These are phyloP conservation scores for Neoaliturus tenellus DNA, from an alignment of 2,888 invertebrate species.

Conservation along the genomic window DNA sequence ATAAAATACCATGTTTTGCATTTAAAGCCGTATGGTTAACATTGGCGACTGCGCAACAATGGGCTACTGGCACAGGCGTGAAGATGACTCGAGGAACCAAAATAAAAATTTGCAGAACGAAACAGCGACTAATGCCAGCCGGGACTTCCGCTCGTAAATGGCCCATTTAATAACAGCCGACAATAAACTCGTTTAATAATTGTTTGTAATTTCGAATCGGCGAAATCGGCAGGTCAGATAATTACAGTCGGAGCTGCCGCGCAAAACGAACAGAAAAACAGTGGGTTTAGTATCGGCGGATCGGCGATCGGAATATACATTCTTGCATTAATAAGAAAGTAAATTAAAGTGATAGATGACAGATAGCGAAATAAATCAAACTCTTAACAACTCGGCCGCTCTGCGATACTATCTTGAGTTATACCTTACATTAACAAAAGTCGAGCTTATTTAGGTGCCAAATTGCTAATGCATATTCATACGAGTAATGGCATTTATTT, in stretches of 20 bases:
- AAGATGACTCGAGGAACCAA: too few relatives aligned
- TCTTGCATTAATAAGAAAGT: conserved; percentile 52
- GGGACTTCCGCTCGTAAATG: conserved; percentile 1
- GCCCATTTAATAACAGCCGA: neutral
- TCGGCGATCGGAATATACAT: conserved; percentile 28
- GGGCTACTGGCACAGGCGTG: too few relatives aligned
- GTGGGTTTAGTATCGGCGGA: neutral
- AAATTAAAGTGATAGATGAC: conserved; percentile 49
- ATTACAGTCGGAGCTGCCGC: neutral
- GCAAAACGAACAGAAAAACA: conserved; percentile 9
- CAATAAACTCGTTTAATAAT: conserved; percentile 9
- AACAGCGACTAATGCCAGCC: neutral
- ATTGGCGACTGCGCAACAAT: too few relatives aligned
- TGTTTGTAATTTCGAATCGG: conserved; percentile 42
- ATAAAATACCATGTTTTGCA: too few relatives aligned
- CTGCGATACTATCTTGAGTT: conserved; percentile 38
- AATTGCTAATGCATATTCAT: conserved; percentile 48
- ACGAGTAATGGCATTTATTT: conserved; percentile 44
- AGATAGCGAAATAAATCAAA: conserved; percentile 47
- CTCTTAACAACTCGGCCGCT: conserved; percentile 32
- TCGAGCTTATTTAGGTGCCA: conserved; percentile 43
- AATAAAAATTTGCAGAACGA: too few relatives aligned
- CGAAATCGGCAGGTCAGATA: neutral
- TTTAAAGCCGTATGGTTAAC: too few relatives aligned
- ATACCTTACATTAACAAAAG: conserved; percentile 37